These are phyloP conservation scores for Candidula unifasciata DNA, from an alignment of 2,888 invertebrate species.

Conservation along the genomic window DNA sequence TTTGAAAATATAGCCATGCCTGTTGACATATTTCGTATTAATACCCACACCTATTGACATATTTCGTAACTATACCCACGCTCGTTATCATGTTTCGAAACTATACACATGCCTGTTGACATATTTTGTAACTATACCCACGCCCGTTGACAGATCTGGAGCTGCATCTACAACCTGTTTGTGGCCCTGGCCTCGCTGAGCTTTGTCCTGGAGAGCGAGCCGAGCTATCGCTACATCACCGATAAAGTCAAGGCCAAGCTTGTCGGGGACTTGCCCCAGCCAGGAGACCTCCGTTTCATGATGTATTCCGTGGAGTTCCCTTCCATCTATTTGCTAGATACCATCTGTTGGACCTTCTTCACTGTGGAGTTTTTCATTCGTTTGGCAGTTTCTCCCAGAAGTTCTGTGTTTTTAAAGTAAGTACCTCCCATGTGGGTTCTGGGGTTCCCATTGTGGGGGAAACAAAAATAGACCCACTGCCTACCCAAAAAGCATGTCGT, in stretches of 20 bases:
- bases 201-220: neutral
- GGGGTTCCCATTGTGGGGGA: no score
- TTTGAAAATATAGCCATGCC: no score
- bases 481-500: no score
- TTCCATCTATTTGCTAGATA: constrained; percentile 52
- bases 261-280: neutral
- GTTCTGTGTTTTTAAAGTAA: constrained; percentile 3
- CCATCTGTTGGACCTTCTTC: constrained; percentile 60
- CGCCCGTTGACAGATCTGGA: neutral
- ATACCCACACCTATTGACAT: no score
- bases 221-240: neutral
- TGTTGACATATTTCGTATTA: no score
- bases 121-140: no score
- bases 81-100: no score
- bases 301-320: neutral
- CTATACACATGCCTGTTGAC: no score
- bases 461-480: no score
- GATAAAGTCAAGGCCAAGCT: neutral
- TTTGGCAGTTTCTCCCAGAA: constrained; percentile 54
- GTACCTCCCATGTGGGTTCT: no score
- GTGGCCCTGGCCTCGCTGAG: neutral
- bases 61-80: no score
- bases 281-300: neutral
- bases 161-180: neutral
- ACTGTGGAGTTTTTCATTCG: constrained; percentile 61